phyloP scores from a whole-genome alignment of 2,113 vertebrate species.

The Leptodactylus fuscus region DNA sequence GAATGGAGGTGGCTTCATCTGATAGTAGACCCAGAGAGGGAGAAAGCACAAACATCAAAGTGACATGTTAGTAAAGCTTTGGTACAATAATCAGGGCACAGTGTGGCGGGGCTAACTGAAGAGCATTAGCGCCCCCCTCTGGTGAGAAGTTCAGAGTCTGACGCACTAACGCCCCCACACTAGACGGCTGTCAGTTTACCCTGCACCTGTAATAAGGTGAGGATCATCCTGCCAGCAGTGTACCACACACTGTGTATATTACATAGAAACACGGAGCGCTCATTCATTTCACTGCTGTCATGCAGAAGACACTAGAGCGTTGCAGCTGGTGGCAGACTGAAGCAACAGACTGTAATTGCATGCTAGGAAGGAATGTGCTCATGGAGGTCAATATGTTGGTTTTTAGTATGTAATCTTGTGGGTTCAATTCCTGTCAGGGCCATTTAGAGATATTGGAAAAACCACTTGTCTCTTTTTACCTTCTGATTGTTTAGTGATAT shows the following conservation, averaged over 20 bases:
- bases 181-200: constrained; percentile 12
- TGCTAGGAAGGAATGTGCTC: not conserved
- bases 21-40: not conserved
- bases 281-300: constrained; percentile 10
- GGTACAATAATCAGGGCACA: constrained; percentile 1
- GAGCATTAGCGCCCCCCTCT: constrained; percentile 45
- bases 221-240: not conserved
- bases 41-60: constrained; percentile 28
- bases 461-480: constrained; percentile 39
- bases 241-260: constrained; percentile 19
- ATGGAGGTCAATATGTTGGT: constrained; percentile 23
- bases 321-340: too few species aligned
- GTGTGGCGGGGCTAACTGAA: not conserved
- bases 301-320: constrained; percentile 1
- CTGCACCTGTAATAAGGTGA: constrained; percentile 34
- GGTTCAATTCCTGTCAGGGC: constrained; percentile 22
- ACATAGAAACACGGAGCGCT: not conserved
- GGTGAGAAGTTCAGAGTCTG: not conserved
- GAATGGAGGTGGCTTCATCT: constrained; percentile 30
- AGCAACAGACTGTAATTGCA: constrained; percentile 32
- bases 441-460: constrained; percentile 31
- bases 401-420: constrained; percentile 36
- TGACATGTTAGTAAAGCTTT: constrained; percentile 28
- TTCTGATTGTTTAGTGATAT: constrained; percentile 6
- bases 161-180: constrained; percentile 1